phyloP scores from a whole-genome alignment of 2,888 invertebrate species.

The Melikaiella ostensackeni region DNA sequence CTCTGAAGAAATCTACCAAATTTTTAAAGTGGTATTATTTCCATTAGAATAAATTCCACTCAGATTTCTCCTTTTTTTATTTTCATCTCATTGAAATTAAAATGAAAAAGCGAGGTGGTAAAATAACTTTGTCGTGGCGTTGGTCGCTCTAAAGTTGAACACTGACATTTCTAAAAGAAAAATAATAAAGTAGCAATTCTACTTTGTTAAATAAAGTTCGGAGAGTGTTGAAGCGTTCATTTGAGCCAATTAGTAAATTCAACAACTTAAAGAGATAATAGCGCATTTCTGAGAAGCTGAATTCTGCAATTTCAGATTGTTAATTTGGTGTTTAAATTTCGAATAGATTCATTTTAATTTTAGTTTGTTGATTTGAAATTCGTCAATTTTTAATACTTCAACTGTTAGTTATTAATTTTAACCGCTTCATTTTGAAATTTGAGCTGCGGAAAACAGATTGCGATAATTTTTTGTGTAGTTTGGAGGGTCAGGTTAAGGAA shows the following conservation, averaged over 20 bases:
- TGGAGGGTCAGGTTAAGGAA: too few species aligned
- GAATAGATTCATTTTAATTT: too few species aligned
- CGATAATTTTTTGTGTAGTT: too few species aligned
- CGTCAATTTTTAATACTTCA: too few species aligned
- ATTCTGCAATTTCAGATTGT: too few species aligned
- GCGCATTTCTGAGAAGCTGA: background rate
- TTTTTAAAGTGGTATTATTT: background rate
- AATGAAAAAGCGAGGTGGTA: background rate
- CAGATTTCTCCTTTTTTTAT: background rate
- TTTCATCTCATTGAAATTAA: background rate
- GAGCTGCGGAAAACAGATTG: too few species aligned
- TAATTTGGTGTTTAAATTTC: too few species aligned
- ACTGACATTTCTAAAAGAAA: background rate
- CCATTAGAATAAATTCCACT: background rate
- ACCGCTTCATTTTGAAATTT: too few species aligned
- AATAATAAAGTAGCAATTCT: slow-evolving; percentile 6
- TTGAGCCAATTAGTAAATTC: background rate
- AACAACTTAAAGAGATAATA: background rate
- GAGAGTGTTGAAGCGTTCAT: slow-evolving; percentile 21
- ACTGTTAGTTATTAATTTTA: too few species aligned
- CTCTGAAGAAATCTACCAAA: too few species aligned
- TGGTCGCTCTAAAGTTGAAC: slow-evolving; percentile 1
- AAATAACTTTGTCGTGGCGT: slow-evolving; percentile 20
- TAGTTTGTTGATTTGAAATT: too few species aligned
- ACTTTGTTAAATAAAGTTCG: slow-evolving; percentile 15